Evolutionary conservation across 2,797 vertebrate species (phyloP).

Genomic region (Leontocebus nigricollis): DNA sequence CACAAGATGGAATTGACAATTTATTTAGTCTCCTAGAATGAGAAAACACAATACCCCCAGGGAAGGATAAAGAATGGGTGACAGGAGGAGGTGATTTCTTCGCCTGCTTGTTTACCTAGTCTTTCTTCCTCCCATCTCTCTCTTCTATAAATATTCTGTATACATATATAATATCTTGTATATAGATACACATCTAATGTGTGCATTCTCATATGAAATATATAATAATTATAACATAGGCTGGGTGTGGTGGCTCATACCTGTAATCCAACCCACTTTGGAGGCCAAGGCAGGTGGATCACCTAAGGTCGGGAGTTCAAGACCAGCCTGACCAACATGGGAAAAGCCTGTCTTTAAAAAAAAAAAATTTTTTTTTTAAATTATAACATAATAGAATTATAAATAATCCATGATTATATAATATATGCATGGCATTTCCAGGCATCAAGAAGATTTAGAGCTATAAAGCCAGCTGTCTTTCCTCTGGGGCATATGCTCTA

Average conservation of each 20-base stretch:
- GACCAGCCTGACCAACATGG: no score
- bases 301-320: no score
- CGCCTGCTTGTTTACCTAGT: neutral
- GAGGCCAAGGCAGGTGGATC: no score
- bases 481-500: neutral
- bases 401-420: neutral
- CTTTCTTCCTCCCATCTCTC: neutral
- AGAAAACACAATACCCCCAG: slow-evolving; percentile 9
- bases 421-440: neutral
- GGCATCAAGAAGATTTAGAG: neutral
- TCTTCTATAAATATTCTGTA: neutral
- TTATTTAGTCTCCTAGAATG: slow-evolving; percentile 41
- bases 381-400: neutral
- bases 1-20: neutral
- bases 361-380: no score
- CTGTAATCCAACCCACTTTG: no score
- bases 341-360: no score
- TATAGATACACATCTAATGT: neutral
- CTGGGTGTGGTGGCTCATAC: no score
- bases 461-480: neutral
- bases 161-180: neutral
- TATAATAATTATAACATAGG: neutral
- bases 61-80: neutral
- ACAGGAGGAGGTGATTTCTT: neutral
- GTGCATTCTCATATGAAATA: neutral